A percentile compares a stretch with the other conserved stretches of the same genome.
phyloP scores from a whole-genome alignment of 2,797 vertebrate species.

The Microtus obscurus region DNA sequence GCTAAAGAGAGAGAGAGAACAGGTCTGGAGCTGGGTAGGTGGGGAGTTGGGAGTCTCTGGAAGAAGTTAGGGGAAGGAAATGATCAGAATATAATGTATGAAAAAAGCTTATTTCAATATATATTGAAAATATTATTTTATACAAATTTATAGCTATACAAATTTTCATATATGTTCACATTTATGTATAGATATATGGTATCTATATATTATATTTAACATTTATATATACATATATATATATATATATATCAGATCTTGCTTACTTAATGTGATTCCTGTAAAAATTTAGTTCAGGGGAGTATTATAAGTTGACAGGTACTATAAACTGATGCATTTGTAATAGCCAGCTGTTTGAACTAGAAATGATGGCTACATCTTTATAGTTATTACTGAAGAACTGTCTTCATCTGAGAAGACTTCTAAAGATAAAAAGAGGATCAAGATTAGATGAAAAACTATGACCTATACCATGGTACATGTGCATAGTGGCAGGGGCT shows the following conservation, averaged over 20 bases:
- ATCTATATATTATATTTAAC: neutral
- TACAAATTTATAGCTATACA: neutral
- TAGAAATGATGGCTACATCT: neutral
- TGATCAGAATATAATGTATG: neutral
- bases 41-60: neutral
- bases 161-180: neutral
- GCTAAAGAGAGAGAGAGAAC: neutral
- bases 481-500: neutral
- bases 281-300: neutral
- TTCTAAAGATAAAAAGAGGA: constrained; percentile 48
- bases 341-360: neutral
- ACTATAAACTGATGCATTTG: neutral
- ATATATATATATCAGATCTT: neutral
- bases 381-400: neutral
- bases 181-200: neutral
- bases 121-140: neutral
- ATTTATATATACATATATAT: neutral
- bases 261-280: neutral
- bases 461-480: neutral
- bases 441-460: constrained; percentile 19
- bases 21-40: neutral
- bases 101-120: neutral
- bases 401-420: constrained; percentile 32
- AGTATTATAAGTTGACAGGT: neutral
- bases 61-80: neutral